A percentile compares a stretch with the other conserved stretches of the same genome.
Evolutionary conservation across 1,140 invertebrate species (phyloP).

Genomic region (Drosophila eugracilis): DNA sequence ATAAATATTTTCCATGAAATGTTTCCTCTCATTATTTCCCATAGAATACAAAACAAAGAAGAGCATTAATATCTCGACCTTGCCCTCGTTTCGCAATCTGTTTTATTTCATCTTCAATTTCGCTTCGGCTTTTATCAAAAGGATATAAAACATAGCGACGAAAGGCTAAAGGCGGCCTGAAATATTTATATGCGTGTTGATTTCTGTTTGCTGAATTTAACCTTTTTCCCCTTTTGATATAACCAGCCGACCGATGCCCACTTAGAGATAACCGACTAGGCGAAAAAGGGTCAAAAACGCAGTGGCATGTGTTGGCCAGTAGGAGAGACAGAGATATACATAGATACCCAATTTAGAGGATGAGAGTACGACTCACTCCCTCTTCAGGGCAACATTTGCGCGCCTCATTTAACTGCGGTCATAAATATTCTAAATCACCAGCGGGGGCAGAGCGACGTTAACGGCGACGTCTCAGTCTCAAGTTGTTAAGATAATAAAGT

Average conservation of each 20-base stretch:
- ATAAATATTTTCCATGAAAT: too few relatives aligned
- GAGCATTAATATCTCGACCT: conserved; percentile 3
- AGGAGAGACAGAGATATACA: conserved; percentile 6
- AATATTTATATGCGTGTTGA: conserved; percentile 83
- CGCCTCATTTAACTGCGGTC: conserved; percentile 73
- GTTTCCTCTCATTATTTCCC: not conserved
- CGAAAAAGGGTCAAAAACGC: conserved; percentile 69
- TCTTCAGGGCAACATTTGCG: conserved; percentile 46
- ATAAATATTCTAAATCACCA: conserved; percentile 82
- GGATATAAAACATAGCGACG: conserved; percentile 27
- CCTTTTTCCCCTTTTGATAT: conserved; percentile 48
- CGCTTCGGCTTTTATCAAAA: conserved; percentile 69
- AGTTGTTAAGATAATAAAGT: conserved; percentile 82
- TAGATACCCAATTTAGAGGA: conserved; percentile 1
- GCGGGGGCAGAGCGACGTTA: conserved; percentile 48
- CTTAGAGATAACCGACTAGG: conserved; percentile 57
- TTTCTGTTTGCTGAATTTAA: conserved; percentile 82
- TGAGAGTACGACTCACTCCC: not conserved
- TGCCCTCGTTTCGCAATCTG: not conserved
- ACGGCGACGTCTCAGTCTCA: conserved; percentile 44
- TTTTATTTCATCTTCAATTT: conserved; percentile 51
- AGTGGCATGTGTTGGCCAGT: conserved; percentile 37
- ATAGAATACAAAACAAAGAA: not conserved
- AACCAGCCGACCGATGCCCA: conserved; percentile 48
- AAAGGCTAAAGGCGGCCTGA: conserved; percentile 42